Evolutionary conservation across 1,140 invertebrate species (phyloP), one percentile per base, ranked within the genome.

Genomic region (Lutraria rhynchaena): DNA sequence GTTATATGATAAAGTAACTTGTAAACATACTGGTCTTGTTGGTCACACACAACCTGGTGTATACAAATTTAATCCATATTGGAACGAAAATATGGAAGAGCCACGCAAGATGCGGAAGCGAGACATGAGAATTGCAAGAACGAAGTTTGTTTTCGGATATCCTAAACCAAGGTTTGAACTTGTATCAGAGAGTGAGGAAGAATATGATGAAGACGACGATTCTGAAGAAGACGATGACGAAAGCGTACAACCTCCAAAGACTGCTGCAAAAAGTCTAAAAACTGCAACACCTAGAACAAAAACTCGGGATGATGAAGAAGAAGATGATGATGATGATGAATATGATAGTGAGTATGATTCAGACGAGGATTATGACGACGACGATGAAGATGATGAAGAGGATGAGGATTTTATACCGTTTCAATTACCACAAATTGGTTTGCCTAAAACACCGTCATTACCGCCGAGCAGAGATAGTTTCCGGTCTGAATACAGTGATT

Each of bases 21-120:
- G 75, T 51, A 24, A 35, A 22, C 75, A 78, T 27, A 78, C 75
- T 15, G 75, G 75, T n/a, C 57, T 76, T 0, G 51, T 46, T 13
- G 75, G 75, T 22, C 75, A 78, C 46, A 78, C 75, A 27, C 75
- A 78, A 29, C 75, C 75, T 22, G 75, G 75, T 7, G 75, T 78
- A 44, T 78, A 67, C 31, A 78, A 78, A 46, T 78, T 78, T 41
- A 67, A 65, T 13, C 75, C 61, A 13, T 78, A 61, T 44, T 78
- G 75, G 75, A 78, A 78, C 44, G 75, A 78, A 24, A 67, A 67
- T 24, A 78, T 78, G 75, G 75, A 78, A 44, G 58, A 63, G 37
- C 75, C 75, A 1, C 1, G 44, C 3, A 53, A 49, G 17, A 0
- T 78, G 44, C 41, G 75, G 15, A 78, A 78, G 35, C 44, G 75